A percentile compares a stretch with the other conserved stretches of the same genome.
These are phyloP conservation scores for Eilema sororculum DNA, from an alignment of 2,888 invertebrate species.

Conservation along the genomic window DNA sequence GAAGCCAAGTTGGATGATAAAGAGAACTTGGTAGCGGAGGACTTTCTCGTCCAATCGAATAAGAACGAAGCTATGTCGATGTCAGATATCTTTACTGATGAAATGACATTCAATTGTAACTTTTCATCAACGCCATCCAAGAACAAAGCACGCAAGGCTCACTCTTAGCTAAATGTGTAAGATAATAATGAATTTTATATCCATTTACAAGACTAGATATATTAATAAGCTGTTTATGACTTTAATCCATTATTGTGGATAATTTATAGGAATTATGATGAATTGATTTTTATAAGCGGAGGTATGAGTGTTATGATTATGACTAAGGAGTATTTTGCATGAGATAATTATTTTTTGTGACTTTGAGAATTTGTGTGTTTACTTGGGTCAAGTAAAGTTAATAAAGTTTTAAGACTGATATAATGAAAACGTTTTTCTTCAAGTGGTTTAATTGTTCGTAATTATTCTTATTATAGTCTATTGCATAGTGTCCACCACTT, in stretches of 20 bases:
- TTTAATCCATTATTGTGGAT: conserved; percentile 71
- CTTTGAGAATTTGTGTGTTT: conserved; percentile 63
- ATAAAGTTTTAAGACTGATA: conserved; percentile 69
- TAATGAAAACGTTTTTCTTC: conserved; percentile 39
- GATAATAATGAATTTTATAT: conserved; percentile 70
- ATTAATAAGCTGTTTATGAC: conserved; percentile 61
- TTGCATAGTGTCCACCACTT: conserved; percentile 44
- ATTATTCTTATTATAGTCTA: conserved; percentile 31
- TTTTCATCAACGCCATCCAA: conserved; percentile 84
- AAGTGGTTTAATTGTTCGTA: conserved; percentile 37
- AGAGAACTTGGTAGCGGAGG: conserved; percentile 69
- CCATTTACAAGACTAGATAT: conserved; percentile 67
- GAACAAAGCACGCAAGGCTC: conserved; percentile 73
- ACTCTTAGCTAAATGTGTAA: conserved; percentile 49
- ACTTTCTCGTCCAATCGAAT: conserved; percentile 66
- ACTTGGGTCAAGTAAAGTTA: conserved; percentile 69
- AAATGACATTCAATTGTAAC: conserved; percentile 80
- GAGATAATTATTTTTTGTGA: conserved; percentile 63
- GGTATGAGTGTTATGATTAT: conserved; percentile 35
- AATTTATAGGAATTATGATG: conserved; percentile 63
- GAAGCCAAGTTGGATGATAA: conserved; percentile 72
- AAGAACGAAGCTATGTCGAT: conserved; percentile 79
- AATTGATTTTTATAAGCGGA: conserved; percentile 50
- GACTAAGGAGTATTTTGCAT: conserved; percentile 64
- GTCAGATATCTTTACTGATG: conserved; percentile 80